Base-by-base conservation (phyloP, 2,113 vertebrate species). In the Mus spicilegus region DNA sequence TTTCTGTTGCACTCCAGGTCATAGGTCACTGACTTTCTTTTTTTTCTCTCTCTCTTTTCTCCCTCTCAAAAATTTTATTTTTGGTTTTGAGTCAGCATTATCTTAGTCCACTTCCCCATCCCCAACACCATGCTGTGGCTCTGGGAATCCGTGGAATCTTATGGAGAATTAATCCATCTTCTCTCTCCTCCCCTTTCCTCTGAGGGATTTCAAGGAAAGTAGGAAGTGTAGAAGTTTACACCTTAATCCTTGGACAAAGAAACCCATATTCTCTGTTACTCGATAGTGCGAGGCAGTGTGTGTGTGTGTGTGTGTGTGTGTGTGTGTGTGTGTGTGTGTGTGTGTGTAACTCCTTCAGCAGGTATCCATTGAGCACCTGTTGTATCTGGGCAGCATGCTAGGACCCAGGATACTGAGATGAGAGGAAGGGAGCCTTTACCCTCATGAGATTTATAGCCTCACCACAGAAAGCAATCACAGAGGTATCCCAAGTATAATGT, bases 171-270 rank as follows among this genome's bases (percentile, higher is more conserved):
- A 84, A 90, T 54, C 80, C 26, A 61, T 63, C 42, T 94, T 75
- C 90, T 86, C 17, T 30, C n/a, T 51, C 12, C 76, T 61, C 56
- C n/a, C 16, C 33, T 78, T 88, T 90, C n/a, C 51, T 65, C 84
- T 95, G 73, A 81, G n/a, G 13, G 24, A 85, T 88, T 88, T 96
- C 82, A 90, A 46, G 63, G 70, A 93, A 96, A 89, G 9, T 4
- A 39, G 49, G 26, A 78, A 65, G 33, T 92, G 42, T 84, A 81
- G 58, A 85, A 63, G 77, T 13, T 94, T 28, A 72, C 58, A 87
- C 39, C 70, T 39, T 80, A 86, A 91, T 67, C 36, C 82, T 42
- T 72, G 36, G 54, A 93, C 70, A 96, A 91, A 93, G 46, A 56
- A 84, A 42, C n/a, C 12, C 58, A 84, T 1, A 10, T 1, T 13